Evolutionary conservation across 2,113 vertebrate species (phyloP).

Genomic region (Daubentonia madagascariensis): DNA sequence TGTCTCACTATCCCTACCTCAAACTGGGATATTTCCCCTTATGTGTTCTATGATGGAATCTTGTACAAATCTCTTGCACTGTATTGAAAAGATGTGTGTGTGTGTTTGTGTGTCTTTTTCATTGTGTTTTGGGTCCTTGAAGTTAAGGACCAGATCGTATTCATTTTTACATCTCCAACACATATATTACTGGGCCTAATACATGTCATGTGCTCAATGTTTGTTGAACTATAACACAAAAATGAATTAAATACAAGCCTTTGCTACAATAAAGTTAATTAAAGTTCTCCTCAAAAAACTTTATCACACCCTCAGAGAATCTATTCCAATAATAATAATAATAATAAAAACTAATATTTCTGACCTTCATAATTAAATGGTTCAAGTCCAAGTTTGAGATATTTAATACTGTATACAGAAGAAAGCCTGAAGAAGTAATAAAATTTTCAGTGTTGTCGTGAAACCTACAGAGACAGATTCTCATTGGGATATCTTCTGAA

Average conservation of each 20-base stretch:
- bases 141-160: neutral
- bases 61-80: neutral
- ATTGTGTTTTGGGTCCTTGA: neutral
- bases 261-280: constrained; percentile 42
- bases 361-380: constrained; percentile 47
- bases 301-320: constrained; percentile 8
- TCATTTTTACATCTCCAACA: neutral
- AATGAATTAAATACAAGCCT: constrained; percentile 30
- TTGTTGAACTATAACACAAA: constrained; percentile 24
- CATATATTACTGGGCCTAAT: neutral
- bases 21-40: neutral
- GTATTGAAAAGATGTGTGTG: neutral
- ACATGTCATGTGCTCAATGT: neutral
- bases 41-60: neutral
- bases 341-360: constrained; percentile 36
- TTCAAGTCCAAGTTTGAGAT: constrained; percentile 27
- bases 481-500: neutral
- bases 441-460: neutral
- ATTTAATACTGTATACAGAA: neutral
- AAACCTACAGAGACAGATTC: neutral
- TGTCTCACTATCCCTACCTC: neutral
- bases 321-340: neutral
- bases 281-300: constrained; percentile 31
- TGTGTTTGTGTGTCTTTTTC: neutral
- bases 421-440: constrained; percentile 44